These are phyloP conservation scores for Listronotus bonariensis DNA, from an alignment of 1,140 invertebrate species.

Conservation along the genomic window DNA sequence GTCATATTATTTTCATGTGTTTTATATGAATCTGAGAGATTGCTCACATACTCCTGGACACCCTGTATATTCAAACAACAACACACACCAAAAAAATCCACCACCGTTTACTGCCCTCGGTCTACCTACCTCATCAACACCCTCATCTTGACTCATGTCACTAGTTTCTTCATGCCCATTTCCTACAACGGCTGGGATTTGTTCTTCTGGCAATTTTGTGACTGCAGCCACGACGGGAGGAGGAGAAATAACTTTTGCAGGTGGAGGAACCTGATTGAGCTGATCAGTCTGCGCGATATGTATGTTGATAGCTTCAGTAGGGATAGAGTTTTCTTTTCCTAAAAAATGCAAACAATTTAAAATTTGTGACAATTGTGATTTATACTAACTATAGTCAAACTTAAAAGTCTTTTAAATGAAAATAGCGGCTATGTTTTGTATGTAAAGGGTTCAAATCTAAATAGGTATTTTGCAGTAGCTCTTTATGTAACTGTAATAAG, in stretches of 20 bases:
- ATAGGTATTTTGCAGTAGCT: no score
- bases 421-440: no score
- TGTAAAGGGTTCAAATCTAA: no score
- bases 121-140: constrained; percentile 61
- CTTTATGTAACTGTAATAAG: background rate
- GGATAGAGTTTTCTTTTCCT: background rate
- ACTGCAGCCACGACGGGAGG: background rate
- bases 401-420: no score
- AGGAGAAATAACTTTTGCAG: background rate
- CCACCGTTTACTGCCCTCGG: background rate
- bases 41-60: no score
- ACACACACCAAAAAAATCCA: no score
- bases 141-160: constrained; percentile 57
- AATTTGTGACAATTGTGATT: background rate
- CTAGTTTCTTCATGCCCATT: constrained; percentile 56
- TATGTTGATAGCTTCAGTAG: constrained; percentile 53
- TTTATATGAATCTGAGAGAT: no score
- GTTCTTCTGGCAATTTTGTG: constrained; percentile 7
- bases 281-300: constrained; percentile 19
- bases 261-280: background rate
- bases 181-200: constrained; percentile 24
- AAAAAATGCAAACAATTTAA: no score
- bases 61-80: no score
- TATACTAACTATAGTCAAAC: no score
- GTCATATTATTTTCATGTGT: no score